Evolutionary conservation across 2,888 invertebrate species (phyloP).

Genomic region (Philhelius pedissequus): DNA sequence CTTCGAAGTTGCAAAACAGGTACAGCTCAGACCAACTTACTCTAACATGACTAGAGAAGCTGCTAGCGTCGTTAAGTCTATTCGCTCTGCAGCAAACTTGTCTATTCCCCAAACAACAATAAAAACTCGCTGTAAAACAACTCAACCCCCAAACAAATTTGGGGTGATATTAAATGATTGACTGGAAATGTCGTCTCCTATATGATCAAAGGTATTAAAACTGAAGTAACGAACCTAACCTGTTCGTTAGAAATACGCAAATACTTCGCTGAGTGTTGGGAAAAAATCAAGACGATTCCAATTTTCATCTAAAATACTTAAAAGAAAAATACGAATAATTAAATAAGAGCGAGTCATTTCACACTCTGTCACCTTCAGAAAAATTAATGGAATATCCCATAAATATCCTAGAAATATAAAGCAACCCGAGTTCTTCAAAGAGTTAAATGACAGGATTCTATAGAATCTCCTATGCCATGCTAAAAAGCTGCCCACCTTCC

Average conservation of each 20-base stretch:
- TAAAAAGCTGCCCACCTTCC: background rate
- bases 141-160: background rate
- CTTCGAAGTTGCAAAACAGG: background rate
- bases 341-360: too few relatives aligned
- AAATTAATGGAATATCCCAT: too few relatives aligned
- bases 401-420: too few relatives aligned
- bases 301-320: background rate
- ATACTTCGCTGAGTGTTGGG: background rate
- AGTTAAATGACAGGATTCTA: background rate
- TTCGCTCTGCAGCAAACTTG: slow-evolving; percentile 7
- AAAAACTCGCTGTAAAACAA: background rate
- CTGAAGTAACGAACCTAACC: background rate
- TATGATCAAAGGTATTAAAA: background rate
- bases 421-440: too few relatives aligned
- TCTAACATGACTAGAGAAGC: slow-evolving; percentile 2
- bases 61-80: background rate
- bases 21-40: background rate
- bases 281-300: background rate
- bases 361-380: too few relatives aligned
- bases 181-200: background rate
- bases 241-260: background rate
- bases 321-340: background rate
- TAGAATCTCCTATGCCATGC: background rate
- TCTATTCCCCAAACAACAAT: slow-evolving; percentile 3
- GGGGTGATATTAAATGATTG: background rate